Evolutionary conservation across 2,797 vertebrate genomes (phyloP).

Genomic region (Eurystomus glaucurus): DNA sequence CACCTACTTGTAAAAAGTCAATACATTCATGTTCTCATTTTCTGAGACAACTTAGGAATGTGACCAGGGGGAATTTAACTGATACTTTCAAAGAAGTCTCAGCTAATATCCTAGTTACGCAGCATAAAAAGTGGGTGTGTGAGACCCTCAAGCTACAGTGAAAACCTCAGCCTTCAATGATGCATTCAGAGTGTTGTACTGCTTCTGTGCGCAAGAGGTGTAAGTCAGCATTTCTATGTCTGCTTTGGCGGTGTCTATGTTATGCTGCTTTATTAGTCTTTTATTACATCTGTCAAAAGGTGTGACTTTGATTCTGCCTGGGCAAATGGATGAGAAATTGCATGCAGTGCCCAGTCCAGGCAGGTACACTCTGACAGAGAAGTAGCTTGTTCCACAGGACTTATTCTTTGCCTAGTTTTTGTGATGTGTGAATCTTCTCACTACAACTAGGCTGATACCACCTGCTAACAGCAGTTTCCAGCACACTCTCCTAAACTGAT

Average conservation of each 20-base stretch:
- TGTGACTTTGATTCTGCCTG: background rate
- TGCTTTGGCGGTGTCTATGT: background rate
- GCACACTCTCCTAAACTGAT: background rate
- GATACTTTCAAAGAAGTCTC: background rate
- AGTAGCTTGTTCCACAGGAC: background rate
- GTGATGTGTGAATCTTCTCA: rapidly evolving
- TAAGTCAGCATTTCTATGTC: background rate
- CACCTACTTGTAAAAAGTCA: background rate
- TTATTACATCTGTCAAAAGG: background rate
- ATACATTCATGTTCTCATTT: background rate
- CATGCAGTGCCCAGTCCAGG: background rate
- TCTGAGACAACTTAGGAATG: background rate
- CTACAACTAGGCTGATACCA: background rate
- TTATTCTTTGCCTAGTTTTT: background rate
- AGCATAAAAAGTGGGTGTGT: background rate
- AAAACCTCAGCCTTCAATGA: background rate
- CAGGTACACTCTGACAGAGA: background rate
- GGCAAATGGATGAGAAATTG: background rate
- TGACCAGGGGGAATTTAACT: background rate
- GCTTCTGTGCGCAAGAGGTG: background rate
- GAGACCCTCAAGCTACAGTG: background rate
- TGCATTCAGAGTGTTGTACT: background rate
- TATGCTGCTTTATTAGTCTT: background rate
- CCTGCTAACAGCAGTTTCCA: background rate
- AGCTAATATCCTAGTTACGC: background rate